Conservation (phyloP, 1,140 invertebrate genomes). For the Agrilus planipennis region DNA sequence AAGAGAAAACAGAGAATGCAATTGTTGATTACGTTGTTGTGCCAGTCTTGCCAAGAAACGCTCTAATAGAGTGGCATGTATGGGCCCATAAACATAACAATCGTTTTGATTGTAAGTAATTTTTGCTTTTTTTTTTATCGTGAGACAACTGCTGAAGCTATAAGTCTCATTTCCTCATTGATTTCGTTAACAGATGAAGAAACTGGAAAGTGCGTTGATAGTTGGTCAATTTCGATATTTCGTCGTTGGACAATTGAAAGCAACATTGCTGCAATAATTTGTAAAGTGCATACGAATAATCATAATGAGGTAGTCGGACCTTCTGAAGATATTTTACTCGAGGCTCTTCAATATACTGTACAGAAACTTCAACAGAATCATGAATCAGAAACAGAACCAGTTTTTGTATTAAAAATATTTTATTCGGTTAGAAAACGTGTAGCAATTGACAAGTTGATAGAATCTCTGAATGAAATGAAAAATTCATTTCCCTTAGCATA, state of each 20-base stretch:
- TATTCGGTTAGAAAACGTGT: slow-evolving; percentile 50
- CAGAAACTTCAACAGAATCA: slow-evolving; percentile 59
- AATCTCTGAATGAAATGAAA: slow-evolving; percentile 36
- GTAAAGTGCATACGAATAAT: slow-evolving; percentile 51
- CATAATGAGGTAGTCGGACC: slow-evolving; percentile 35
- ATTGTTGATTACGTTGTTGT: slow-evolving; percentile 80
- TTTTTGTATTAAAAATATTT: slow-evolving; percentile 61
- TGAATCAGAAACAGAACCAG: slow-evolving; percentile 40
- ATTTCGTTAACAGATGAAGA: slow-evolving; percentile 61
- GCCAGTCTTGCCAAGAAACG: slow-evolving; percentile 60
- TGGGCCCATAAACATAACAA: slow-evolving; percentile 78
- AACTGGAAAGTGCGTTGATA: slow-evolving; percentile 68
- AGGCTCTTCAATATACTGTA: slow-evolving; percentile 58
- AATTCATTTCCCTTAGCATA: slow-evolving; percentile 46
- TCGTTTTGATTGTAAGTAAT: slow-evolving; percentile 68
- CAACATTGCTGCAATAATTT: slow-evolving; percentile 72
- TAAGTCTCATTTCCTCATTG: not conserved
- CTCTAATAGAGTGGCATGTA: slow-evolving; percentile 85
- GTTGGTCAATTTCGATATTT: slow-evolving; percentile 67
- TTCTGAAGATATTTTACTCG: slow-evolving; percentile 48
- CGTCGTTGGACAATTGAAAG: slow-evolving; percentile 80
- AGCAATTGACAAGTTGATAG: slow-evolving; percentile 41
- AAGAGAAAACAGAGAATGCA: slow-evolving; percentile 72
- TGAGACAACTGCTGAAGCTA: too few species aligned
- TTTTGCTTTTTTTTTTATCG: not conserved